Conservation (phyloP, 2,888 invertebrate genomes). For the Phyllotreta cruciferae region DNA sequence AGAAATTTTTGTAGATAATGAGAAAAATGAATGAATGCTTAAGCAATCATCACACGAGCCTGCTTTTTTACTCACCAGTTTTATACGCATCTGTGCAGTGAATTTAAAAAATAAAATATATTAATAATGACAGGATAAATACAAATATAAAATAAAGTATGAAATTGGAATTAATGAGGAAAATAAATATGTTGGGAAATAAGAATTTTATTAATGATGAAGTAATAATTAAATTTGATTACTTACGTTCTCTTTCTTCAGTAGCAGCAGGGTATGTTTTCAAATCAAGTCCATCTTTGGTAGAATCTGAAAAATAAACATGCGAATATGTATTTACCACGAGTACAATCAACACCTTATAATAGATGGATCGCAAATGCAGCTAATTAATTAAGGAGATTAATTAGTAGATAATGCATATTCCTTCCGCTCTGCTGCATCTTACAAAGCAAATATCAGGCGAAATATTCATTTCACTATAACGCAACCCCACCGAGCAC, state of each 20-base stretch:
- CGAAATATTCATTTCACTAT: no score
- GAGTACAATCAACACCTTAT: not conserved
- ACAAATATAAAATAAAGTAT: slow-evolving; percentile 2
- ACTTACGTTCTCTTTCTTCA: slow-evolving; percentile 84
- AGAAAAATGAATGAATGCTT: no score
- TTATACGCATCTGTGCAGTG: slow-evolving; percentile 57
- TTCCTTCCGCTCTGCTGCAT: no score
- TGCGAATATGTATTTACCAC: not conserved
- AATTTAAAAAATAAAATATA: slow-evolving; percentile 51
- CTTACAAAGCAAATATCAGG: no score
- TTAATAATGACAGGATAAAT: slow-evolving; percentile 40
- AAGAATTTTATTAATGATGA: not conserved
- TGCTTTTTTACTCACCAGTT: slow-evolving; percentile 55
- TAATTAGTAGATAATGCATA: no score
- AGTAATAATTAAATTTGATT: slow-evolving; percentile 2
- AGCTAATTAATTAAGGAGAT: no score
- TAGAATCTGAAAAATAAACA: slow-evolving; percentile 47
- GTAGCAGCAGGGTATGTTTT: slow-evolving; percentile 81
- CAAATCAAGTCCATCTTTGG: slow-evolving; percentile 65
- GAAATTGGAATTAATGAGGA: not conserved
- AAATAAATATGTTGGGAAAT: not conserved
- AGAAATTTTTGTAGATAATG: no score
- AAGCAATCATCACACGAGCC: slow-evolving; percentile 19
- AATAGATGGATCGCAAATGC: no score
- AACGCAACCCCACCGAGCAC: no score